Percentiles rank a stretch among this genome's conserved stretches.
Conservation (phyloP, 2,797 vertebrate species). For the Pseudochirops corinnae region DNA sequence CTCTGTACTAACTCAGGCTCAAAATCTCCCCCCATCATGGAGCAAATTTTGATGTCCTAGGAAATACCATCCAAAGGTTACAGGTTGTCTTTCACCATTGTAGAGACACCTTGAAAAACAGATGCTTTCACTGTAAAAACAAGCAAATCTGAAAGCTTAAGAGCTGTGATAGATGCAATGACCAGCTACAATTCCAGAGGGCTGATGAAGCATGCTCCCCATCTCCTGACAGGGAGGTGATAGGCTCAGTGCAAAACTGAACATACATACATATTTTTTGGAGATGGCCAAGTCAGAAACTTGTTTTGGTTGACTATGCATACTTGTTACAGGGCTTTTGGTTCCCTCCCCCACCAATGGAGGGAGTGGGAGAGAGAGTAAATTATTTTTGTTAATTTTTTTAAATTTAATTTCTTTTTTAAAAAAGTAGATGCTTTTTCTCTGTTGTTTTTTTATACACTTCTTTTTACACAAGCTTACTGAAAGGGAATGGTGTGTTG, state of each 20-base stretch:
- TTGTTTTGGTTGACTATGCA: neutral
- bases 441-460: neutral
- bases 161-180: neutral
- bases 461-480: constrained; percentile 27
- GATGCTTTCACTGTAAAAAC: neutral
- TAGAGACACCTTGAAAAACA: neutral
- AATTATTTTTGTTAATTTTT: constrained; percentile 32
- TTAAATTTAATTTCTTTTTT: constrained; percentile 7
- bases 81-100: neutral
- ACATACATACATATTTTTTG: neutral
- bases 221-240: neutral
- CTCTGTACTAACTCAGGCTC: neutral
- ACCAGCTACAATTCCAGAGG: neutral
- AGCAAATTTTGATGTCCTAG: constrained; percentile 35
- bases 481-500: constrained; percentile 33
- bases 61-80: constrained; percentile 15
- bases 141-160: neutral
- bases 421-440: constrained; percentile 5
- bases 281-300: neutral
- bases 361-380: neutral
- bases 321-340: neutral
- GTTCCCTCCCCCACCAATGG: neutral
- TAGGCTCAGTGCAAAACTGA: neutral
- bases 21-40: constrained; percentile 36
- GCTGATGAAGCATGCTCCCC: neutral